Base-by-base conservation (phyloP, 2,888 invertebrate species). In the Andrena trimmerana region DNA sequence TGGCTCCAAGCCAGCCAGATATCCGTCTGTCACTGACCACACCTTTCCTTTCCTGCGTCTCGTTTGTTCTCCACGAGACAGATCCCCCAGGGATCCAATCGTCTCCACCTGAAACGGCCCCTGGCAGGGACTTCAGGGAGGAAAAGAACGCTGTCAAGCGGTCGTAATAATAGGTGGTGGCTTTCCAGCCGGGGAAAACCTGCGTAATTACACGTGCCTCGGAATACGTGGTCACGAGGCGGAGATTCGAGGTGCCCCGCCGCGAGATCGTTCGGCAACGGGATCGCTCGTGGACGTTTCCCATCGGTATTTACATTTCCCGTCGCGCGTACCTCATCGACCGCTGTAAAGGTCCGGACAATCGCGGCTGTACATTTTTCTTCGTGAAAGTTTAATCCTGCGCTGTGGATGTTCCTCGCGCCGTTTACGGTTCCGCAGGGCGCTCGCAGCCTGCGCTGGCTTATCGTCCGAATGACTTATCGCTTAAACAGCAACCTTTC, bases 391-490 rank as follows among this genome's bases (percentile, higher is more conserved):
- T 83, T 88, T 88, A 83, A 88, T 88, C 79, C 72, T 82, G 80
- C 81, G 85, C 85, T 79, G 87, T 69, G 77, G 77, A 70, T 74
- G 72, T 75, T 78, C 69, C 88, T 71, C 33, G 79, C 42, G 76
- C 76, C 88, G 81, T 88, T 83, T 84, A 78, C 84, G 83, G 85
- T 80, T 84, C 83, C 42, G 1, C 42, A 16, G 42, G 16, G 16
- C 42, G 68, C 77, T 72, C 80, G 83, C 67, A 50, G 73, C 52
- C 80, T 27, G 76, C 78, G 77, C 76, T 65, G 86, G 89, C 91
- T 93, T 92, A 93, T 93, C 92, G 91, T 89, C 90, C 86, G 89
- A 92, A 92, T 93, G 93, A 92, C 91, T 92, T 92, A 93, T 92
- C 91, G 92, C 87, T 89, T 79, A 84, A 85, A 86, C 86, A 88